These are phyloP conservation scores for Alaudala cheleensis DNA, from an alignment of 2,113 vertebrate genomes.

Conservation along the genomic window DNA sequence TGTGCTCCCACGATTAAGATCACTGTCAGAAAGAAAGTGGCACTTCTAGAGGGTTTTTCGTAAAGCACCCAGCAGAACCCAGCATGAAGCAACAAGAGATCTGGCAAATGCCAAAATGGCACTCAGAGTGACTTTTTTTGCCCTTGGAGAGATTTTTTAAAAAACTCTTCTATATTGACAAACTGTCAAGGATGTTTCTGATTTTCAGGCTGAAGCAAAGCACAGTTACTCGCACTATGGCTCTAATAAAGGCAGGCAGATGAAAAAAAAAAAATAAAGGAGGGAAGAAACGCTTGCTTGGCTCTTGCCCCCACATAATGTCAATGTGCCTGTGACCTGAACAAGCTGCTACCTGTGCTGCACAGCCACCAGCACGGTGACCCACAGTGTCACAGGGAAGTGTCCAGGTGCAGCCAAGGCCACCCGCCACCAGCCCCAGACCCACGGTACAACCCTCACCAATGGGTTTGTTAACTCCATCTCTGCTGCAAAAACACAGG, in stretches of 20 bases:
- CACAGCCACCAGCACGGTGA: fast-evolving
- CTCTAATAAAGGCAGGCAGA: not conserved
- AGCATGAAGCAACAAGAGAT: not conserved
- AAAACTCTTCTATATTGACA: not conserved
- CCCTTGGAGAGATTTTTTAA: not conserved
- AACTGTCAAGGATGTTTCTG: constrained; percentile 24
- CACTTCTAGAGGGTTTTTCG: not conserved
- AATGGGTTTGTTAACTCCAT: not conserved
- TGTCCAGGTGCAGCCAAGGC: not conserved
- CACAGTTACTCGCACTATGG: not conserved
- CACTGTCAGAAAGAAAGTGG: not conserved
- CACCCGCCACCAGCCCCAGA: not conserved
- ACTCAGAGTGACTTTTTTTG: not conserved
- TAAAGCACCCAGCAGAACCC: constrained; percentile 7
- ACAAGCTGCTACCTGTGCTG: not conserved
- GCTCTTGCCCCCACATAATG: not conserved
- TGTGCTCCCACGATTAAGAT: fast-evolving
- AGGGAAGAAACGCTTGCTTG: not conserved
- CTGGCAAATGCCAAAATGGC: not conserved
- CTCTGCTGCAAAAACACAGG: fast-evolving
- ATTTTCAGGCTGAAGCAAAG: constrained; percentile 49
- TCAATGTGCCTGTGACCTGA: not conserved
- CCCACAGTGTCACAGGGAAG: fast-evolving
- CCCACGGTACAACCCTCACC: not conserved
- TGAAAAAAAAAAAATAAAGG: constrained; percentile 4